phyloP scores from a whole-genome alignment of 2,888 invertebrate species.

The Colletes collaris region DNA sequence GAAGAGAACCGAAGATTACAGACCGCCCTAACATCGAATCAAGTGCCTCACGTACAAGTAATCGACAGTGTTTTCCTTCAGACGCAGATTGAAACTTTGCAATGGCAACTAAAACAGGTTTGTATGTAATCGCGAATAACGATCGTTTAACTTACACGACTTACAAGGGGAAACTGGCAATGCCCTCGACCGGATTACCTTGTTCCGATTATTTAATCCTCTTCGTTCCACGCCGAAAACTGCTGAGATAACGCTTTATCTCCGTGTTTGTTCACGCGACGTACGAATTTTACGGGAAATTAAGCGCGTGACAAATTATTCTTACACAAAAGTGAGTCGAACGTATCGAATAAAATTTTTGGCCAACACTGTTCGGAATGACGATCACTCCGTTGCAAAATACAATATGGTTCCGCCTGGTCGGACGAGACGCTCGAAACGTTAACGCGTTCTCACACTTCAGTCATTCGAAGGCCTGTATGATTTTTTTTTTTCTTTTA shows the following conservation, averaged over 20 bases:
- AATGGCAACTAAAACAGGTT: constrained; percentile 90
- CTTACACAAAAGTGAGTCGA: no score
- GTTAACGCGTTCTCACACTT: constrained; percentile 7
- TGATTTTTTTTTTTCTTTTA: constrained; percentile 1
- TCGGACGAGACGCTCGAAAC: neutral
- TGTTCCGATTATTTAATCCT: constrained; percentile 50
- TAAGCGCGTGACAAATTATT: no score
- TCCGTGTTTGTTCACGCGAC: no score
- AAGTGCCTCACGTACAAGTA: constrained; percentile 81
- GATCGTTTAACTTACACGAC: constrained; percentile 31
- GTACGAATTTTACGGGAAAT: no score
- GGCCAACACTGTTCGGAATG: neutral
- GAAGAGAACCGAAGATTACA: constrained; percentile 83
- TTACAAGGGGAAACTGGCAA: constrained; percentile 44
- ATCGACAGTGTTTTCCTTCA: constrained; percentile 87
- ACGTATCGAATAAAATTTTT: no score
- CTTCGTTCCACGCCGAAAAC: constrained; percentile 7
- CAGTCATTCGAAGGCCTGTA: neutral
- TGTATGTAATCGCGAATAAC: constrained; percentile 36
- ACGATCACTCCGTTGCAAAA: constrained; percentile 1
- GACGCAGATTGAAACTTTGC: constrained; percentile 88
- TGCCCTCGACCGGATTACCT: constrained; percentile 62
- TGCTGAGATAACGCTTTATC: neutral
- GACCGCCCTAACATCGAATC: constrained; percentile 73
- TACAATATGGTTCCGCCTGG: neutral